Conservation (phyloP, 2,888 invertebrate species). For the Oscheius sp. region DNA sequence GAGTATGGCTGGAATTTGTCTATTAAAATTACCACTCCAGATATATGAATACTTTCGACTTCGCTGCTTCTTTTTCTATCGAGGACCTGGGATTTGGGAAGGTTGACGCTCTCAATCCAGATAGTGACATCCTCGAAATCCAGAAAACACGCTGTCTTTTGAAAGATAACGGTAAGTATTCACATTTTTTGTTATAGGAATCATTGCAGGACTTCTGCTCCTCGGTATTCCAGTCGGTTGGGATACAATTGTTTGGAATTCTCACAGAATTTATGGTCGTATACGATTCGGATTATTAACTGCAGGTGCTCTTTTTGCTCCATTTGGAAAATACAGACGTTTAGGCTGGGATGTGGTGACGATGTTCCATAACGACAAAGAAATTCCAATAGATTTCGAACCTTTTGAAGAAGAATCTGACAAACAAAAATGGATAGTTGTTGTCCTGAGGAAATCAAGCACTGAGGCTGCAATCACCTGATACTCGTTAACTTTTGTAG, state of each 20-base stretch:
- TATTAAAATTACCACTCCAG: background rate
- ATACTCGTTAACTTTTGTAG: too few species aligned
- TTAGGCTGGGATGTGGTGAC: background rate
- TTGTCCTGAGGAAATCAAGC: constrained; percentile 7
- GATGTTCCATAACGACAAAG: constrained; percentile 11
- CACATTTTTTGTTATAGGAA: too few species aligned
- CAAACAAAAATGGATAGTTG: background rate
- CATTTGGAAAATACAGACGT: background rate
- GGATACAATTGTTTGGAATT: constrained; percentile 16
- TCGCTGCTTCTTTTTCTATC: constrained; percentile 8
- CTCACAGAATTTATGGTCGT: constrained; percentile 4
- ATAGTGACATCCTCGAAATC: background rate
- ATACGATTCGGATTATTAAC: background rate
- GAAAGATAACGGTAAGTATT: constrained; percentile 5
- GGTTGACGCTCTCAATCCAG: background rate
- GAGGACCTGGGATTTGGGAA: constrained; percentile 5
- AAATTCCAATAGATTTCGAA: background rate
- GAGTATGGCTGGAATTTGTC: background rate
- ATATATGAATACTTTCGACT: background rate
- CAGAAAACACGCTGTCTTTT: constrained; percentile 9
- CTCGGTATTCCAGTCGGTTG: constrained; percentile 13
- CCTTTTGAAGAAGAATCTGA: background rate
- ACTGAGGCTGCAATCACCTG: too few species aligned
- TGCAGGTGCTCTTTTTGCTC: background rate
- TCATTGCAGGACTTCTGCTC: background rate